Evolutionary conservation across 2,888 invertebrate genomes (phyloP), one percentile per base, ranked within the genome.

Genomic region (Andrena hattorfiana): DNA sequence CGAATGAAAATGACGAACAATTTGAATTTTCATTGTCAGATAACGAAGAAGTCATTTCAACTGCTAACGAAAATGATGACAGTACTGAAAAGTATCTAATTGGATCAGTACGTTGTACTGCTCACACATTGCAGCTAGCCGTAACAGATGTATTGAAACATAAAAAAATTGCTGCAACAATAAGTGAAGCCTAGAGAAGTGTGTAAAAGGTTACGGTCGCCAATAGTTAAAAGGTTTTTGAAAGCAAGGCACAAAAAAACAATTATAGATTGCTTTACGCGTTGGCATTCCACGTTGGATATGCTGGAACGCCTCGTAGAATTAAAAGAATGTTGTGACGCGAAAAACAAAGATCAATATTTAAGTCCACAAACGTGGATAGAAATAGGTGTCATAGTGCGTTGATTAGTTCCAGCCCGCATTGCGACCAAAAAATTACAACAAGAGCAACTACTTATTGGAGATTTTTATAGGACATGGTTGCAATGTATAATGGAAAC

Each of bases 371-470:
- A 51, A 20, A 51, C 51, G n/a, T 51, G 51, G 51, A 51, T 20
- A 51, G 51, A n/a, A 51, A n/a, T 51, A 6, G 1, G 6, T 51
- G 16, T 7, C 7, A 51, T 51, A 16, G 51, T 51, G 20, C n/a
- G 20, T 51, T 4, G n/a, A 2, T 51, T 51, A 51, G 2, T 51
- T n/a, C 51, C 51, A 51, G 7, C 51, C 6, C n/a, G 51, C 51
- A n/a, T 51, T 51, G 51, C 51, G 51, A 51, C 49, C 54, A 51
- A 49, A 16, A 70, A 26, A 26, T 63, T 28, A 67, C 30, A 72
- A 59, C 35, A 59, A 60, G 51, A 59, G 10, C 66, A 59, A n/a
- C 30, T 56, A 8, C n/a, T 51, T 8, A 20, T 51, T n/a, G 20
- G n/a, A 51, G 51, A 51, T 51, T 51, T 51, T 51, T 20, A 51